Evolutionary conservation across 2,888 invertebrate species (phyloP).

Genomic region (Orchesella flavescens): DNA sequence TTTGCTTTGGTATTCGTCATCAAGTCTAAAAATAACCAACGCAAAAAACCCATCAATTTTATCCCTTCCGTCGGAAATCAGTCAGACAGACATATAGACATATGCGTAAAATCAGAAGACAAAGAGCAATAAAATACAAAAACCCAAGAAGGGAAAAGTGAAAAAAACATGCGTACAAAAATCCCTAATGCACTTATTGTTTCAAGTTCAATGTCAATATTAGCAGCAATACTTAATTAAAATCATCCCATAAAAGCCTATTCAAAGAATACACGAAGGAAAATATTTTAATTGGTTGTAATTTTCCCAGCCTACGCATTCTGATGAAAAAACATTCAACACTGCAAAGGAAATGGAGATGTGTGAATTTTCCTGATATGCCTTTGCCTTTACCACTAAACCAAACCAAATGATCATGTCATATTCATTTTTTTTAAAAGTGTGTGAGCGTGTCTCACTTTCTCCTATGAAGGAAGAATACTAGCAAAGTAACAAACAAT

Average conservation of each 20-base stretch:
- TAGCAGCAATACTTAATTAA: too few relatives aligned
- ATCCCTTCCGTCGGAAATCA: conserved; percentile 42
- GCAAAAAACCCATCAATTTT: background rate
- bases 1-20: conserved; percentile 59
- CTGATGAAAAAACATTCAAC: too few relatives aligned
- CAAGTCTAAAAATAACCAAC: conserved; percentile 37
- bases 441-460: conserved; percentile 47
- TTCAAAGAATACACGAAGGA: background rate
- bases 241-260: too few relatives aligned
- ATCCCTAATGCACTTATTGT: too few relatives aligned
- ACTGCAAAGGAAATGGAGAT: background rate
- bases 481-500: too few relatives aligned
- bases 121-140: background rate
- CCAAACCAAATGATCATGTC: too few relatives aligned
- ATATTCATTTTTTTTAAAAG: conserved; percentile 20
- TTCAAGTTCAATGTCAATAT: too few relatives aligned
- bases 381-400: background rate
- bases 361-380: background rate
- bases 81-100: conserved; percentile 18
- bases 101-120: background rate
- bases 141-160: background rate
- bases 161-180: too few relatives aligned
- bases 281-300: background rate
- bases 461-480: conserved; percentile 23
- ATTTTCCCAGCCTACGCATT: conserved; percentile 9